Evolutionary conservation across 2,888 invertebrate genomes (phyloP).

Genomic region (Chydorus sphaericus): DNA sequence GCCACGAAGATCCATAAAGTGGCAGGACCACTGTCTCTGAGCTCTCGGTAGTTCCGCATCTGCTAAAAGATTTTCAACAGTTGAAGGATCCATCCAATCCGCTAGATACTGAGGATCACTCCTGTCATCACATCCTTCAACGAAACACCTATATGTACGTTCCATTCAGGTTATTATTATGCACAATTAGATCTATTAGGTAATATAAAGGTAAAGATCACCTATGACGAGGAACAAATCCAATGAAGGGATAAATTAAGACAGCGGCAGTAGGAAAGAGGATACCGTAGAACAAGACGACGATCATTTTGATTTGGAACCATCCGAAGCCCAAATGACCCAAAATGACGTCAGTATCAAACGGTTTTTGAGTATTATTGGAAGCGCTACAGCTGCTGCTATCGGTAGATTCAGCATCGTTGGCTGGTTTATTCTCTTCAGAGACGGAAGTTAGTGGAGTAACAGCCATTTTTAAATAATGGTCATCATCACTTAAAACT

Average conservation of each 20-base stretch:
- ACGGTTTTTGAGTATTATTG: neutral
- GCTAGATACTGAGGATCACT: conserved; percentile 26
- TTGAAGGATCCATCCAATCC: conserved; percentile 35
- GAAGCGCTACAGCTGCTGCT: too few species aligned
- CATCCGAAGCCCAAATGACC: neutral
- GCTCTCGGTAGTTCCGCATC: neutral
- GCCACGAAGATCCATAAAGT: neutral
- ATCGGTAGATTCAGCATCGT: too few species aligned
- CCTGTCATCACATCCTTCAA: conserved; percentile 39
- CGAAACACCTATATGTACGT: conserved; percentile 38
- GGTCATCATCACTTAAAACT: too few species aligned
- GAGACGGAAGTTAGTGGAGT: too few species aligned
- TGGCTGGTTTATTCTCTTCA: too few species aligned
- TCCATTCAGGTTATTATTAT: too few species aligned
- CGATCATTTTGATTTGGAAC: neutral
- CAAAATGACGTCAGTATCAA: conserved; percentile 1
- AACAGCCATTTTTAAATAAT: too few species aligned
- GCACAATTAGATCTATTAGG: neutral
- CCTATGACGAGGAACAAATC: neutral
- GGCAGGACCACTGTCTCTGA: conserved; percentile 10
- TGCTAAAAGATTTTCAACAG: too few species aligned
- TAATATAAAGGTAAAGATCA: neutral
- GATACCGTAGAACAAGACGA: neutral
- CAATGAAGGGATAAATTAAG: conserved; percentile 1
- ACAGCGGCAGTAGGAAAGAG: conserved; percentile 1